Evolutionary conservation across 2,888 invertebrate genomes (phyloP), one percentile per base, ranked within the genome.

Genomic region (Eupithecia subumbrata): DNA sequence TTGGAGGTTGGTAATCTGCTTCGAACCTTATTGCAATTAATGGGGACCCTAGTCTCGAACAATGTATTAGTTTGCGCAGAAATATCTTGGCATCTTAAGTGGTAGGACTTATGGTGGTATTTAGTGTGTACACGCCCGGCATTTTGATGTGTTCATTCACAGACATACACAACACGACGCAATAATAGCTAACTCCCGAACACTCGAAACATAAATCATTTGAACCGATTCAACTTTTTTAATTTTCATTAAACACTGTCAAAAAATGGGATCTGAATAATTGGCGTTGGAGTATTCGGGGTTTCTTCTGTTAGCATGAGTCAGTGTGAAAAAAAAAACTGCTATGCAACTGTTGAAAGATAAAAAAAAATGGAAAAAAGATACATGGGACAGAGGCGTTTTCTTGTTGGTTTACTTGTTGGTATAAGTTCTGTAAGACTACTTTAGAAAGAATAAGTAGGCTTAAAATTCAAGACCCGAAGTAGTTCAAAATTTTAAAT

Each of bases 21-120:
- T 88, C 88, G 89, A 80, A 87, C 87, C 91, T 90, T 87, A 90
- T 90, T 88, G 90, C 91, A 93, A 94, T 94, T 94, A 94, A 93
- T 92, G 92, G 89, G 86, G 87, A 87, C 87, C 79, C 87, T 82
- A 84, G 82, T 82, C 81, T 82, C 67, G 72, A 73, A 77, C 84
- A 79, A 81, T 81, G 85, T 86, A 84, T 83, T 84, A 84, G 81
- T 83, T 79, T 72, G 64, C 77, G 69, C 67, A 71, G 77, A 76
- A 78, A 79, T 79, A 80, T 79, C 74, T 80, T 76, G 73, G 74
- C 77, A 71, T 76, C 78, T 76, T 71, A 74, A 76, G 78, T 74
- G 72, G 73, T 68, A 63, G 63, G 76, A 67, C 76, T 72, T 77
- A 60, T 72, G 60, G n/a, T n/a, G n/a, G n/a, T 69, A 43, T 73